Evolutionary conservation across 2,113 vertebrate genomes (phyloP), one percentile per base, ranked within the genome.

Genomic region (Saguinus imperator): DNA sequence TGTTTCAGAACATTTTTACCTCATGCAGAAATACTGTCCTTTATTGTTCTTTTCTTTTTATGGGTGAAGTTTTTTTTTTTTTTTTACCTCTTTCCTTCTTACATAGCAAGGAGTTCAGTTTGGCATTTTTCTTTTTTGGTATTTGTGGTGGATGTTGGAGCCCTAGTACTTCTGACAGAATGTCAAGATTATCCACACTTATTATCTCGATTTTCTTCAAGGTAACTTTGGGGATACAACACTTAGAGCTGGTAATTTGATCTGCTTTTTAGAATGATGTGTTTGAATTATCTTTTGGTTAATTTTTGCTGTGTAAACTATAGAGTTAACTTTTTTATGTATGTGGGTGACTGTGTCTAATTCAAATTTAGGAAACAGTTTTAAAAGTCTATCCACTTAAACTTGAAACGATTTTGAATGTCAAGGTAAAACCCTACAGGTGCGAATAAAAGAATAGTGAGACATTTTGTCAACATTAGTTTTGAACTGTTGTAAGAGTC

Each of bases 321-420:
- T 40, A 40, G 64, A 32, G 10, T 77, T 93, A 48, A 32, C 82
- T 92, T 25, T 25, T 84, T 86, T 6, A 40, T 48, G 8, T 73
- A 37, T 32, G 6, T 73, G 16, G 21, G 10, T 92, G 17, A 72
- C n/a, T 72, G 14, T 64, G 5, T 80, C 12, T 45, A 17, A 84
- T 89, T 94, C 27, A 96, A 72, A 66, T 58, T 87, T 87, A 81
- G 25, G 76, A 79, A 92, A 48, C 8, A 55, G 12, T 79, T 93
- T 83, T 21, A 50, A 96, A 48, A 57, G 77, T 66, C 10, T 87
- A 45, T 94, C 27, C 66, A 16, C 18, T 87, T 90, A 87, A 61
- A 88, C 76, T 89, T 83, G 37, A 95, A 40, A 32, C 83, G 12
- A 55, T 91, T 91, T 94, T 68, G 25, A 88, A 68, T 96, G 16